Evolutionary conservation across 1,140 invertebrate genomes (phyloP).

Genomic region (Cheumatopsyche charites): DNA sequence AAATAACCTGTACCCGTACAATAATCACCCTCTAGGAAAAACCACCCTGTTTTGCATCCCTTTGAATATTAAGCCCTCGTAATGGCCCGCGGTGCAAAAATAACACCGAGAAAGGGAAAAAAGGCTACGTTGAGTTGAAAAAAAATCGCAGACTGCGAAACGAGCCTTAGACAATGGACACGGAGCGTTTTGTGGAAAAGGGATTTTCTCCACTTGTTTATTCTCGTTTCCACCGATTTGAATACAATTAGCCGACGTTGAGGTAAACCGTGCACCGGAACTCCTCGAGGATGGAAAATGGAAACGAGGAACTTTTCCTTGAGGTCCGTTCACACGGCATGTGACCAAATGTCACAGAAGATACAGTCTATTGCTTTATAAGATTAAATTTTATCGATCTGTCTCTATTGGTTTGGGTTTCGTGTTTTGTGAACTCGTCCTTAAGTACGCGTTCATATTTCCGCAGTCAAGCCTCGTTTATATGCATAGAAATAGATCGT

Average conservation of each 20-base stretch:
- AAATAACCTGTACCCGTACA: background rate
- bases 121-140: background rate
- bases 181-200: slow-evolving; percentile 14
- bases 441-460: no score
- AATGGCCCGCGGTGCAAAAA: slow-evolving; percentile 29
- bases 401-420: no score
- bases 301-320: no score
- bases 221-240: slow-evolving; percentile 45
- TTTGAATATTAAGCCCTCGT: slow-evolving; percentile 40
- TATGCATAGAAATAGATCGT: no score
- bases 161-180: no score
- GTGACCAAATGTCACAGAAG: no score
- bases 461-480: no score
- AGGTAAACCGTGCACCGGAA: background rate
- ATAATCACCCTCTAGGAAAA: slow-evolving; percentile 24
- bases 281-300: no score
- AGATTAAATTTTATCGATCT: no score
- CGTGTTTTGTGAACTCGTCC: no score
- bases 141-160: slow-evolving; percentile 1
- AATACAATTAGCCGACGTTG: slow-evolving; percentile 42
- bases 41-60: slow-evolving; percentile 32
- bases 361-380: no score
- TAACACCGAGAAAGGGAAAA: slow-evolving; percentile 12
- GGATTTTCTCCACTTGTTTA: slow-evolving; percentile 40
- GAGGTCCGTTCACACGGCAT: no score